A percentile compares a stretch with the other conserved stretches of the same genome.
phyloP scores from a whole-genome alignment of 2,888 invertebrate species.

The Ochropacha duplaris region DNA sequence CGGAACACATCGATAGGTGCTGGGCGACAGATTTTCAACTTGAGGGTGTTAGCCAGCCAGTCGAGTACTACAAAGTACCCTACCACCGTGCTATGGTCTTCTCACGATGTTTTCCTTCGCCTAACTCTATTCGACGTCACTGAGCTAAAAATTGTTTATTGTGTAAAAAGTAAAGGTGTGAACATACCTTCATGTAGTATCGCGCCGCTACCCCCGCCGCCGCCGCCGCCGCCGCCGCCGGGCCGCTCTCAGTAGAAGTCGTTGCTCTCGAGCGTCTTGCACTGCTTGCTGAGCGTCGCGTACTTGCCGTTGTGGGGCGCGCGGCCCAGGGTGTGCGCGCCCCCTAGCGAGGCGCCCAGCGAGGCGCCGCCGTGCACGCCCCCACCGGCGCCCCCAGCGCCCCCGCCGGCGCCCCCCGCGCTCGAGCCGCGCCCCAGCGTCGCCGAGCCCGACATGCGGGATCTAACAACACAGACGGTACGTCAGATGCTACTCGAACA shows the following conservation, averaged over 20 bases:
- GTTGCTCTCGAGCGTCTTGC: constrained; percentile 96
- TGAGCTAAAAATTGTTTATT: no score
- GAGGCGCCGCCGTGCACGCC: constrained; percentile 54
- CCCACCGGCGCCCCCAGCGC: constrained; percentile 31
- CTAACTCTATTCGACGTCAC: no score
- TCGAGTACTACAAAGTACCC: no score
- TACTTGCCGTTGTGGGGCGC: constrained; percentile 93
- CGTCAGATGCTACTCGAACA: no score
- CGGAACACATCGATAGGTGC: no score
- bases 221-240: constrained; percentile 78
- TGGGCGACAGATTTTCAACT: no score
- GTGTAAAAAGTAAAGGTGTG: not conserved
- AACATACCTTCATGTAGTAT: not conserved
- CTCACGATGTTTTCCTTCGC: no score
- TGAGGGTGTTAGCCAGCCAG: no score
- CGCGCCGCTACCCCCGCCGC: constrained; percentile 20
- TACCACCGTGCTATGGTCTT: no score
- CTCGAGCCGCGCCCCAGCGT: constrained; percentile 64
- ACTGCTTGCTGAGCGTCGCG: constrained; percentile 97
- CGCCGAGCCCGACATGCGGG: constrained; percentile 70
- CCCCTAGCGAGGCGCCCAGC: constrained; percentile 67
- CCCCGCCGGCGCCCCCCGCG: constrained; percentile 27
- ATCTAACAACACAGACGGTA: constrained; percentile 35
- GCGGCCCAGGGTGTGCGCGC: constrained; percentile 86
- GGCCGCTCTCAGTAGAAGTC: constrained; percentile 96